Evolutionary conservation across 2,113 vertebrate genomes (phyloP).

Genomic region (Excalfactoria chinensis): DNA sequence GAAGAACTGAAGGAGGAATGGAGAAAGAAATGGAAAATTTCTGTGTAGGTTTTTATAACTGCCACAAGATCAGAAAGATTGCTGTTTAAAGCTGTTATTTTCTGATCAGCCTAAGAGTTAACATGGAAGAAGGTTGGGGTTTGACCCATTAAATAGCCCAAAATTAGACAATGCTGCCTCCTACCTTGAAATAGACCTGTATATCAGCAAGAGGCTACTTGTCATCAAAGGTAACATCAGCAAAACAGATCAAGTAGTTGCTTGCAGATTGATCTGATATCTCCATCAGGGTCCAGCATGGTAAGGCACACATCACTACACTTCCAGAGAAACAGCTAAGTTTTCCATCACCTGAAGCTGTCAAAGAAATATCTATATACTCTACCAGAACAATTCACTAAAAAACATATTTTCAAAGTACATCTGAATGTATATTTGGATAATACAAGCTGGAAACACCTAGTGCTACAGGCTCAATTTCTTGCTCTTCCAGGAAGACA

Average conservation of each 20-base stretch:
- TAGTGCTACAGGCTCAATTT: not conserved
- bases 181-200: not conserved
- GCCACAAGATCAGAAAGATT: not conserved
- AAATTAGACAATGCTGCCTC: not conserved
- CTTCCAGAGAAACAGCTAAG: not conserved
- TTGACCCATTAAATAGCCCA: not conserved
- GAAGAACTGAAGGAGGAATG: not conserved
- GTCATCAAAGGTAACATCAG: not conserved
- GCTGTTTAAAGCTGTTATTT: not conserved
- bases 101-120: not conserved
- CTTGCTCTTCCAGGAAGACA: not conserved
- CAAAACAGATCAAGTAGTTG: not conserved
- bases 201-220: not conserved
- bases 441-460: not conserved
- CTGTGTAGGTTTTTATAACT: not conserved
- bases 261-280: not conserved
- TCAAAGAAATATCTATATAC: not conserved
- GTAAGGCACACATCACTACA: not conserved
- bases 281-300: not conserved
- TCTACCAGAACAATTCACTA: not conserved
- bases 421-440: not conserved
- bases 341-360: not conserved
- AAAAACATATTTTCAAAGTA: not conserved
- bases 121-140: not conserved
- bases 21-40: not conserved